phyloP scores from a whole-genome alignment of 2,888 invertebrate genomes.

The Aspidiotus destructor region DNA sequence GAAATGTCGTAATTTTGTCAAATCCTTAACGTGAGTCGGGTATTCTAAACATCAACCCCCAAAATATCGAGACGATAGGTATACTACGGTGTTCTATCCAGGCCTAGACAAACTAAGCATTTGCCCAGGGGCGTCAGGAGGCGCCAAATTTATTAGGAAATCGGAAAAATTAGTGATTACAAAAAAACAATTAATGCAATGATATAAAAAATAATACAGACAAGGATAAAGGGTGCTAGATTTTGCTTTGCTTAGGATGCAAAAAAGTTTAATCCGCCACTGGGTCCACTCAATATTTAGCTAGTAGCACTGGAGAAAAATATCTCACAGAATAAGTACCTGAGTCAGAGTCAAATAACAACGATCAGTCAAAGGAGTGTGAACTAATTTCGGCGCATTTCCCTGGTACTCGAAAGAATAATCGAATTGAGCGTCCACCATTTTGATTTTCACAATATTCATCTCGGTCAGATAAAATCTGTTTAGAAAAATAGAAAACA shows the following conservation, averaged over 20 bases:
- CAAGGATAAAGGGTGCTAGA: too few species aligned
- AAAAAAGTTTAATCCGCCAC: background rate
- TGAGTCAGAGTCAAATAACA: constrained; percentile 96
- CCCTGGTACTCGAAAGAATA: constrained; percentile 98
- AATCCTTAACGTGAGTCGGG: too few species aligned
- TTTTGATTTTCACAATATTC: constrained; percentile 62
- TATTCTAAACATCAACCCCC: too few species aligned
- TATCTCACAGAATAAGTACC: constrained; percentile 43
- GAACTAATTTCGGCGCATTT: constrained; percentile 87
- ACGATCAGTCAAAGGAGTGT: constrained; percentile 91
- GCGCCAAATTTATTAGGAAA: too few species aligned
- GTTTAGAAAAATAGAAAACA: background rate
- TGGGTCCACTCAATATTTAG: background rate
- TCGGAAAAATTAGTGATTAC: too few species aligned
- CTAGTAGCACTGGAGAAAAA: background rate
- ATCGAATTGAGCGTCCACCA: constrained; percentile 88
- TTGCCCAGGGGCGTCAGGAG: too few species aligned
- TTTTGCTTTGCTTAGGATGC: too few species aligned
- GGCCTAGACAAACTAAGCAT: too few species aligned
- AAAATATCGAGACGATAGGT: too few species aligned
- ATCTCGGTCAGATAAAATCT: constrained; percentile 39
- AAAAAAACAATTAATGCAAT: background rate
- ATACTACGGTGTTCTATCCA: too few species aligned
- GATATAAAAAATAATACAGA: background rate
- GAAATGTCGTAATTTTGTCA: too few species aligned